phyloP scores from a whole-genome alignment of 2,888 invertebrate species.

The Callosobruchus maculatus region DNA sequence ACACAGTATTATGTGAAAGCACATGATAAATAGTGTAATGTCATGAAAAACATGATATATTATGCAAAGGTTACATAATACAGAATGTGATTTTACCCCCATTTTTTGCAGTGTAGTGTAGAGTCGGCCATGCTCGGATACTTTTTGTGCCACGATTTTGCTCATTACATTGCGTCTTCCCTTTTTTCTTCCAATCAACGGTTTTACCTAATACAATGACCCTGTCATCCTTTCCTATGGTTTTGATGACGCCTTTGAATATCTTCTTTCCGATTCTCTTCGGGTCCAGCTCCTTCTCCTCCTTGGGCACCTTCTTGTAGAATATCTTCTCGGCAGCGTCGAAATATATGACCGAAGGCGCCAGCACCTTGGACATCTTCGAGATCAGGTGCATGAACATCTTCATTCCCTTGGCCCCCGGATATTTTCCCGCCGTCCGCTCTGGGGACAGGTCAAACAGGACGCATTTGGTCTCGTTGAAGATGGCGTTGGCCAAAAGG shows the following conservation, averaged over 20 bases:
- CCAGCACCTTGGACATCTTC: slow-evolving; percentile 63
- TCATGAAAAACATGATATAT: too few relatives aligned
- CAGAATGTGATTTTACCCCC: too few relatives aligned
- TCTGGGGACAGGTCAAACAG: slow-evolving; percentile 73
- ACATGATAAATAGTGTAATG: too few relatives aligned
- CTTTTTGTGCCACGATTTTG: too few relatives aligned
- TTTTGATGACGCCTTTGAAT: slow-evolving; percentile 66
- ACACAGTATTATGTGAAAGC: too few relatives aligned
- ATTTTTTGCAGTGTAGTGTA: too few relatives aligned
- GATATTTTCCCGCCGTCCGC: slow-evolving; percentile 65
- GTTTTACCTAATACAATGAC: slow-evolving; percentile 61
- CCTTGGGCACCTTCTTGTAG: slow-evolving; percentile 62
- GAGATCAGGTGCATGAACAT: slow-evolving; percentile 63
- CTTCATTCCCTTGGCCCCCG: slow-evolving; percentile 63
- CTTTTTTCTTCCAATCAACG: neutral
- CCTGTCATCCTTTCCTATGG: slow-evolving; percentile 61
- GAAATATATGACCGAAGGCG: slow-evolving; percentile 71
- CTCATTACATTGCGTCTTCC: too few relatives aligned
- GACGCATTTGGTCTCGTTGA: slow-evolving; percentile 70
- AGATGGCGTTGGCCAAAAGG: slow-evolving; percentile 68
- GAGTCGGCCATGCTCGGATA: too few relatives aligned
- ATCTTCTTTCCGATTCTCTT: slow-evolving; percentile 66
- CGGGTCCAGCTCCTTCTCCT: slow-evolving; percentile 63
- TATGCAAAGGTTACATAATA: too few relatives aligned
- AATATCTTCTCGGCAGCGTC: slow-evolving; percentile 66